Evolutionary conservation across 2,888 invertebrate genomes (phyloP).

Genomic region (Coelopa pilipes): DNA sequence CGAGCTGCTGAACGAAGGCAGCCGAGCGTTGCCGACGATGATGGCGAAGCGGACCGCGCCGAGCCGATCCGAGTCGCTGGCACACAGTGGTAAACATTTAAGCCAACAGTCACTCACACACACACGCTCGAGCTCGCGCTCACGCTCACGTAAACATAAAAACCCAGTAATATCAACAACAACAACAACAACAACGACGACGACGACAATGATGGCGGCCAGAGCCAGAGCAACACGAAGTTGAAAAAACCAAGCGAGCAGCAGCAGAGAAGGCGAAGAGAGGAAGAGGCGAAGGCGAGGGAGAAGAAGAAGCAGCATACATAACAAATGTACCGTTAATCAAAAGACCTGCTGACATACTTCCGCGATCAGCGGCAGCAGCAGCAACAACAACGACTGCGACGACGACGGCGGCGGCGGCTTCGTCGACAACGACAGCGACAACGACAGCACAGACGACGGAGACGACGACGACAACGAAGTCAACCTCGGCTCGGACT

Average conservation of each 20-base stretch:
- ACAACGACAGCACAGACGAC: constrained; percentile 19
- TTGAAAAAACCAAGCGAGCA: constrained; percentile 36
- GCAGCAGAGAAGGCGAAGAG: constrained; percentile 43
- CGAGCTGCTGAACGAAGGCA: constrained; percentile 53
- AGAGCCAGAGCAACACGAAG: background rate
- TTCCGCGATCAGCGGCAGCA: constrained; percentile 63
- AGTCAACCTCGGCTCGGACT: constrained; percentile 12
- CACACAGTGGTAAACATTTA: background rate
- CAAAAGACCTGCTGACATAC: constrained; percentile 68
- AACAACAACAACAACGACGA: constrained; percentile 26
- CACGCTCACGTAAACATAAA: background rate
- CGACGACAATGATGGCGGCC: too few relatives aligned
- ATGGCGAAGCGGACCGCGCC: background rate
- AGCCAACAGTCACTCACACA: constrained; percentile 23
- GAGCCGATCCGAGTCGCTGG: too few relatives aligned
- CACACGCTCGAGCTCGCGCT: background rate
- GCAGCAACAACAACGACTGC: constrained; percentile 27
- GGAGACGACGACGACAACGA: constrained; percentile 23
- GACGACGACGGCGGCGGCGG: constrained; percentile 14
- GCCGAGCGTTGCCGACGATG: constrained; percentile 49
- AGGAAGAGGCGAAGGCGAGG: constrained; percentile 37
- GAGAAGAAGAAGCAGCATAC: constrained; percentile 48
- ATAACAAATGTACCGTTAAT: constrained; percentile 64
- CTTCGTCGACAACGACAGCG: constrained; percentile 26
- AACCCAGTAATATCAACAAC: background rate